phyloP scores from a whole-genome alignment of 1,140 invertebrate species.

The Brachystomella parvula region DNA sequence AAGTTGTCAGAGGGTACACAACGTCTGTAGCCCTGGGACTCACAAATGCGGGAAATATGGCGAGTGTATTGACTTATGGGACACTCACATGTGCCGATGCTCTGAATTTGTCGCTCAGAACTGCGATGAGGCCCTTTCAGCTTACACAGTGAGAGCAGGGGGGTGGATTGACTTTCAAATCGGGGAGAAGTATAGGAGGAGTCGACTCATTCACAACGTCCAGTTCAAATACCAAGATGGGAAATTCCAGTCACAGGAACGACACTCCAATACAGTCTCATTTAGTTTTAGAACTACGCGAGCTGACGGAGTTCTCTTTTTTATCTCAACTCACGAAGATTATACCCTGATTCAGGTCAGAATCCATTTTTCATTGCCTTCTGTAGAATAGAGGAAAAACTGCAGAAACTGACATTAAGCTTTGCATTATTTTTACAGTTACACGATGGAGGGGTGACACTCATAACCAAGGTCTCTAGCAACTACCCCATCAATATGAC shows the following conservation, averaged over 20 bases:
- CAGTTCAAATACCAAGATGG: slow-evolving; percentile 20
- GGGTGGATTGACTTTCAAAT: slow-evolving; percentile 70
- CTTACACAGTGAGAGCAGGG: slow-evolving; percentile 66
- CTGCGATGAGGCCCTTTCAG: slow-evolving; percentile 65
- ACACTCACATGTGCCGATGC: slow-evolving; percentile 45
- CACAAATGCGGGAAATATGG: slow-evolving; percentile 57
- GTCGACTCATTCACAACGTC: slow-evolving; percentile 59
- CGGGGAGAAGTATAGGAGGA: slow-evolving; percentile 71
- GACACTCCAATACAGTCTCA: slow-evolving; percentile 60
- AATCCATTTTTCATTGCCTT: too few relatives aligned
- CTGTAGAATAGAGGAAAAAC: too few relatives aligned
- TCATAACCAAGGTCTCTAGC: slow-evolving; percentile 64
- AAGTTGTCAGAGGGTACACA: slow-evolving; percentile 58
- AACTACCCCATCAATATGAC: slow-evolving; percentile 68
- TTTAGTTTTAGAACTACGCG: slow-evolving; percentile 73
- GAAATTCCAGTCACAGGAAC: slow-evolving; percentile 25
- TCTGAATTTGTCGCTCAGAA: slow-evolving; percentile 65
- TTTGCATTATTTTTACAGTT: slow-evolving; percentile 45
- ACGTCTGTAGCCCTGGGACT: slow-evolving; percentile 53
- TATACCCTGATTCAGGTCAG: slow-evolving; percentile 70
- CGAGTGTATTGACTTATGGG: slow-evolving; percentile 76
- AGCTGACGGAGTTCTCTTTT: slow-evolving; percentile 67
- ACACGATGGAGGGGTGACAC: slow-evolving; percentile 58
- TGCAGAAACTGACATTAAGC: too few relatives aligned
- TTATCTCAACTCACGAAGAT: slow-evolving; percentile 76